These are phyloP conservation scores for Pantala flavescens DNA, from an alignment of 1,140 invertebrate species.

Conservation along the genomic window DNA sequence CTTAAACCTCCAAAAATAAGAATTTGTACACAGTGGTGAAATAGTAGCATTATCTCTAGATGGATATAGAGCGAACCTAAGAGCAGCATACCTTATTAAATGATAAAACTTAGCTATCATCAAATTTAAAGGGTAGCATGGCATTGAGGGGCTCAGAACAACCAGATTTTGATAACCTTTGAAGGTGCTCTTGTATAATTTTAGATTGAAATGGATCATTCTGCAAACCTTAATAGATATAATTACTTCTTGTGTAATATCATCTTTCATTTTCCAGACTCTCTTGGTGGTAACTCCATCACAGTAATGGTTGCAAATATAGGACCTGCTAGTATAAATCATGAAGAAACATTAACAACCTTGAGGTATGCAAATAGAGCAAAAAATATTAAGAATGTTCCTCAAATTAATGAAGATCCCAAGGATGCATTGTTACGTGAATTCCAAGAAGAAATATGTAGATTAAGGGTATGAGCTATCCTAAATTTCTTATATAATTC, in stretches of 20 bases:
- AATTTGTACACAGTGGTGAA: not conserved
- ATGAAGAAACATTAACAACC: constrained; percentile 89
- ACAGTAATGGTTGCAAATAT: constrained; percentile 96
- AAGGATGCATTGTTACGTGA: constrained; percentile 81
- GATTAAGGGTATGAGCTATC: constrained; percentile 36
- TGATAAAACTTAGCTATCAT: too few species aligned
- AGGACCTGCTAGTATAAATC: constrained; percentile 91
- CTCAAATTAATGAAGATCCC: constrained; percentile 90
- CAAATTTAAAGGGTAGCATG: too few species aligned
- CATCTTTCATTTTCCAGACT: constrained; percentile 46
- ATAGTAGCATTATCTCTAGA: too few species aligned
- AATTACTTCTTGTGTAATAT: too few species aligned
- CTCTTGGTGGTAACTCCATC: constrained; percentile 88
- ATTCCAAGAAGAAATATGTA: constrained; percentile 76
- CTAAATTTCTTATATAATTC: too few species aligned
- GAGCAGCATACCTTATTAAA: too few species aligned
- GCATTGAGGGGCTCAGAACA: too few species aligned
- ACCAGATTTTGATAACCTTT: too few species aligned
- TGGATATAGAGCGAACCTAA: too few species aligned
- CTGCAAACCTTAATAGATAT: too few species aligned
- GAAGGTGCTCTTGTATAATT: too few species aligned
- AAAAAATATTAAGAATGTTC: constrained; percentile 94
- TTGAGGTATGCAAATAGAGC: constrained; percentile 86
- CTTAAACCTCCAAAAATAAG: not conserved
- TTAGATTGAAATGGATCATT: too few species aligned